phyloP scores from a whole-genome alignment of 2,797 vertebrate species.

The Rhinatrema bivittatum region DNA sequence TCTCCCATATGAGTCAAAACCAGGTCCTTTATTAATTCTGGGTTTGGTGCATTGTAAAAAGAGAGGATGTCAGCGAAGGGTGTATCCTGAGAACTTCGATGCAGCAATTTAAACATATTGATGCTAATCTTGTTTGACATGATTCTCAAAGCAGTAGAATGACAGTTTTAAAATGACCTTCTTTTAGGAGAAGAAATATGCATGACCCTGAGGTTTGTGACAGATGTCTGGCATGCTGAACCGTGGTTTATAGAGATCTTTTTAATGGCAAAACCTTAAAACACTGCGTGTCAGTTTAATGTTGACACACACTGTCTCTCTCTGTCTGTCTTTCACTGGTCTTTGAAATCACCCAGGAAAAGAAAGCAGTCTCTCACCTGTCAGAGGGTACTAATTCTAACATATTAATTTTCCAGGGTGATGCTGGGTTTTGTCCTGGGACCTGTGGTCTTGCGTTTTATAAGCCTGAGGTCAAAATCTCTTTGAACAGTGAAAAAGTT shows the following conservation, averaged over 20 bases:
- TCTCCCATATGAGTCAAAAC: no score
- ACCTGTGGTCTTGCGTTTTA: no score
- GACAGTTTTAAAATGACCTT: neutral
- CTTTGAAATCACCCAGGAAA: neutral
- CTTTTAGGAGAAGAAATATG: neutral
- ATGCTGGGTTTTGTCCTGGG: no score
- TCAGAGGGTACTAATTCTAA: neutral
- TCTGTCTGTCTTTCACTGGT: no score
- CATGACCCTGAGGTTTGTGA: neutral
- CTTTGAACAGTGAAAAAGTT: no score
- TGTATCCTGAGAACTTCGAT: neutral
- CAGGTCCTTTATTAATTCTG: no score
- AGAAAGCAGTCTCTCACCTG: neutral
- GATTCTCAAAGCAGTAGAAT: neutral
- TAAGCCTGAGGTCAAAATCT: no score
- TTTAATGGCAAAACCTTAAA: neutral
- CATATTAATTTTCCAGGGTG: no score
- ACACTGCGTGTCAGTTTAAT: conserved; percentile 1
- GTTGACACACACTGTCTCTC: neutral
- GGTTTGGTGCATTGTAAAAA: no score
- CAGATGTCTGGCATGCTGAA: neutral
- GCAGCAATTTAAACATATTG: neutral
- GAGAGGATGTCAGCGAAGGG: neutral
- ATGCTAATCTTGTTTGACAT: neutral
- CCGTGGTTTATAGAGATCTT: neutral